phyloP scores from a whole-genome alignment of 2,888 invertebrate genomes.

The Beris chalybata region DNA sequence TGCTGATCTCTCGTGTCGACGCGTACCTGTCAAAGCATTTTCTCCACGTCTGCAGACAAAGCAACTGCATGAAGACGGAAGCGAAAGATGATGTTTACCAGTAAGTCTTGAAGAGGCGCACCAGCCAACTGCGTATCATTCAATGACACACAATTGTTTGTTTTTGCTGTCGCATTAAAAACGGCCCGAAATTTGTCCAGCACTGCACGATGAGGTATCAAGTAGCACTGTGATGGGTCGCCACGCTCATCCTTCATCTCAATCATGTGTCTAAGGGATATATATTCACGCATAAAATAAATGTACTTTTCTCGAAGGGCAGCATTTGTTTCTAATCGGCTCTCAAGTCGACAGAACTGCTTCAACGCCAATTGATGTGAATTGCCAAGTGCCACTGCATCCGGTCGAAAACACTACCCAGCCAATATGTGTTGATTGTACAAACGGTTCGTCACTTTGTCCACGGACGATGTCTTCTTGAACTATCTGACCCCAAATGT shows the following conservation, averaged over 20 bases:
- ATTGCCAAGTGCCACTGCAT: too few species aligned
- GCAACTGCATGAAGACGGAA: background rate
- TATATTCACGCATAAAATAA: background rate
- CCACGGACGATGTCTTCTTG: too few species aligned
- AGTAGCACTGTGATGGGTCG: background rate
- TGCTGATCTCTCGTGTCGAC: background rate
- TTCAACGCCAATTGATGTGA: too few species aligned
- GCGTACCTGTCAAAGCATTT: background rate
- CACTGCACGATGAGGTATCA: too few species aligned
- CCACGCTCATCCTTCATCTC: background rate
- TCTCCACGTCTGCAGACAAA: background rate
- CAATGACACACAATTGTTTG: background rate
- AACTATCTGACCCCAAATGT: too few species aligned
- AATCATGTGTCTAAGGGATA: background rate
- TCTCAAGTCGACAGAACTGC: too few species aligned
- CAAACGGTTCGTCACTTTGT: too few species aligned
- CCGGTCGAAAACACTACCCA: too few species aligned
- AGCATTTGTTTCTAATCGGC: too few species aligned
- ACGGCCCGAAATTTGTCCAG: too few species aligned
- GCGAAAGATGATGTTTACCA: background rate
- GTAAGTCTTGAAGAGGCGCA: background rate
- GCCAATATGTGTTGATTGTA: too few species aligned
- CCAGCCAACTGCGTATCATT: background rate
- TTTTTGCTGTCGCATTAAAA: background rate
- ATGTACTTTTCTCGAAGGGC: too few species aligned